Base-by-base conservation (phyloP, 2,888 invertebrate species). In the Scaptomyza reducta region DNA sequence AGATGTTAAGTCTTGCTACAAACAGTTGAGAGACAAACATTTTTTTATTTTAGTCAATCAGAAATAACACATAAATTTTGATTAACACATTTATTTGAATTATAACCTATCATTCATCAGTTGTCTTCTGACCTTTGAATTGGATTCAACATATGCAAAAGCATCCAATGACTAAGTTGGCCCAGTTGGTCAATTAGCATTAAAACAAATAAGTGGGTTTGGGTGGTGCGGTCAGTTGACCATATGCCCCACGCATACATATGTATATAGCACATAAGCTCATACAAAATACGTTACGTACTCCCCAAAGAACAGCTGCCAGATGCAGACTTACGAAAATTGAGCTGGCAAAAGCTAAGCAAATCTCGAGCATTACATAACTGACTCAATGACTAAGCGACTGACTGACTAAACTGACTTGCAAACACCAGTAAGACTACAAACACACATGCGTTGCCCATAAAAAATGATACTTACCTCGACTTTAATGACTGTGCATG, bases 391-490 rank as follows among this genome's bases (percentile, higher is more conserved):
- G 78, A 76, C 79, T 74, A 64, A 70, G 69, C 70, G 64, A 51
- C 61, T 38, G 55, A 27, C 54, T 60, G 80, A 76, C 84, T 81
- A 75, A 72, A 72, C 76, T 69, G 77, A 69, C 77, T 79, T 76
- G 77, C 83, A 78, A 80, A 74, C 74, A 74, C 42, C 51, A 49
- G 38, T 25, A 49, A 33, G 18, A 63, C 16, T 18, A 50, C 38
- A 35, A 49, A 63, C 54, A 71, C 59, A 47, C 56, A 44, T 66
- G 73, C 46, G 63, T 65, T 58, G 70, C 66, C 71, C 76, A 83
- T 83, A 83, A 86, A 83, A 83, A 83, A 78, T 83, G 76, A 83
- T 83, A 70, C 82, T 83, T 83, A 86, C 83, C 87, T 83, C 80
- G 78, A 62, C 86, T 83, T 83, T 83, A 83, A 83, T 83, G 82